Evolutionary conservation across 2,113 vertebrate species (phyloP).

Genomic region (Hyperoodon ampullatus): DNA sequence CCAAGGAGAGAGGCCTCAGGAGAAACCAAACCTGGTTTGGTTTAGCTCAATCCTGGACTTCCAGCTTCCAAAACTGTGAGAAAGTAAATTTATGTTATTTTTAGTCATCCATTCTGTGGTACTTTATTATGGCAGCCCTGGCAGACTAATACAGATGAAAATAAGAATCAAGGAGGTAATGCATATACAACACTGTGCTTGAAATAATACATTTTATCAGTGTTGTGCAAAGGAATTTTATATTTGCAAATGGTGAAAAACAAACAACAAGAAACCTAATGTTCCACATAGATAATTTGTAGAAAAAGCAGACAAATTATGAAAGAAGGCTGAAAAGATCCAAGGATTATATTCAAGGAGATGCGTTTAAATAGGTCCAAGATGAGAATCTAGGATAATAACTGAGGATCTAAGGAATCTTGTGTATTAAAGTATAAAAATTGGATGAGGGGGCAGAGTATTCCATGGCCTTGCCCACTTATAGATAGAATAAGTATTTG

Average conservation of each 20-base stretch:
- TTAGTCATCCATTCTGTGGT: background rate
- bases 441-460: background rate
- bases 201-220: background rate
- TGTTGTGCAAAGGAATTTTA: background rate
- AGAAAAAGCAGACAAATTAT: background rate
- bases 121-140: background rate
- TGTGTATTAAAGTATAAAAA: background rate
- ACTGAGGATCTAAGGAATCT: background rate
- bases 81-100: background rate
- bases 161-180: background rate
- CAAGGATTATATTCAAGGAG: background rate
- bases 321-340: background rate
- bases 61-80: background rate
- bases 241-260: background rate
- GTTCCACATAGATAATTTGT: background rate
- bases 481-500: background rate
- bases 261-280: background rate
- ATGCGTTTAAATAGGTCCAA: background rate
- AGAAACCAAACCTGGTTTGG: background rate
- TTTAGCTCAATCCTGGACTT: background rate
- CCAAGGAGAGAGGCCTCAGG: background rate
- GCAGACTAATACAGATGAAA: background rate
- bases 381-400: background rate
- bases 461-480: accelerated
- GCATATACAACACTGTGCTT: background rate